A percentile compares a stretch with the other conserved stretches of the same genome.
These are phyloP conservation scores for Cyaniris semiargus DNA, from an alignment of 2,888 invertebrate species.

Conservation along the genomic window DNA sequence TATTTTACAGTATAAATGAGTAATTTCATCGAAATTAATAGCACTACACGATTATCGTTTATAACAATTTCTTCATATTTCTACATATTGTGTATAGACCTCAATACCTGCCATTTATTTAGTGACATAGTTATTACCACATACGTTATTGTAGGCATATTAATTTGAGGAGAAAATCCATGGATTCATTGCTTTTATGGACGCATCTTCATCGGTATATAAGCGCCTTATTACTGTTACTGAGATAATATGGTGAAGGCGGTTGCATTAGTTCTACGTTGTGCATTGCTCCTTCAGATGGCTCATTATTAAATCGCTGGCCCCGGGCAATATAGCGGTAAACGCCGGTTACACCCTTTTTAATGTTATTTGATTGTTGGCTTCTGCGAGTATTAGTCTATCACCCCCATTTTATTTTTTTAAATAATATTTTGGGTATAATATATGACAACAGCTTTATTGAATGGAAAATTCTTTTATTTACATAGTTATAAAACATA, in stretches of 20 bases:
- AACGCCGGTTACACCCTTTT: too few species aligned
- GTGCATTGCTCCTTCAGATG: constrained; percentile 27
- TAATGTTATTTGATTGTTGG: too few species aligned
- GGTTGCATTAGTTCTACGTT: not conserved
- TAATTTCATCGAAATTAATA: not conserved
- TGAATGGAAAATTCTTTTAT: too few species aligned
- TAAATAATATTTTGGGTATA: too few species aligned
- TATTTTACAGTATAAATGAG: too few species aligned
- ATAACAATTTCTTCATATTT: constrained; percentile 13
- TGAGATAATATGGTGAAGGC: not conserved
- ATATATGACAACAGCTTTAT: too few species aligned
- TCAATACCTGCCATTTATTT: not conserved
- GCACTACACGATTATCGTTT: not conserved
- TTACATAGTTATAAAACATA: too few species aligned
- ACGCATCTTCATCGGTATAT: constrained; percentile 38
- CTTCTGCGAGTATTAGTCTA: too few species aligned
- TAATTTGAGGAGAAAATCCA: constrained; percentile 38
- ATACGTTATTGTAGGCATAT: constrained; percentile 32
- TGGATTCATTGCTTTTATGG: constrained; percentile 38
- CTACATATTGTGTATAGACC: not conserved
- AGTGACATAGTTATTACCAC: constrained; percentile 9
- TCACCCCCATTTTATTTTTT: too few species aligned
- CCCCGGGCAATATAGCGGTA: too few species aligned
- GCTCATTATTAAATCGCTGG: not conserved
- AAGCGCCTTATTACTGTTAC: constrained; percentile 37